These are phyloP conservation scores for Osedax fenrisi DNA, from an alignment of 2,888 invertebrate genomes.

Conservation along the genomic window DNA sequence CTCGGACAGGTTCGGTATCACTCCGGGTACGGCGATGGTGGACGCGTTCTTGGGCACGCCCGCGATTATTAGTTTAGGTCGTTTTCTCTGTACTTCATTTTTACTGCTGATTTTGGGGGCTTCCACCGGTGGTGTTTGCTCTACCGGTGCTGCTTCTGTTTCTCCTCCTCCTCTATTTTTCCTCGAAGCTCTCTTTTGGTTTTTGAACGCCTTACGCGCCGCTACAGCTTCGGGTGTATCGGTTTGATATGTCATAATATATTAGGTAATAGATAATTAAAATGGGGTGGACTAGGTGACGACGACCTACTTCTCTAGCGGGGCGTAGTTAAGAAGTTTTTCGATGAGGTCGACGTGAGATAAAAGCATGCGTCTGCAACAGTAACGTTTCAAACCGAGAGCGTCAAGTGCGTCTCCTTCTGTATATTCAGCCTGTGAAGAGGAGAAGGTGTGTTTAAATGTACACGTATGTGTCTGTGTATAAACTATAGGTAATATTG, in stretches of 20 bases:
- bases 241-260: neutral
- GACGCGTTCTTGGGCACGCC: neutral
- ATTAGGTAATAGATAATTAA: neutral
- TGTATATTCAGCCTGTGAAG: slow-evolving; percentile 71
- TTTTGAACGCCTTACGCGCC: neutral
- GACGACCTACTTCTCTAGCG: slow-evolving; percentile 59
- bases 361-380: slow-evolving; percentile 90
- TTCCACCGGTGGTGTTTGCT: no score
- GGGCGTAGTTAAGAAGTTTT: slow-evolving; percentile 95
- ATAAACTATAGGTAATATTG: no score
- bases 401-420: slow-evolving; percentile 82
- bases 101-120: no score
- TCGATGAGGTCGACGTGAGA: slow-evolving; percentile 99
- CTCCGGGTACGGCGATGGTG: neutral
- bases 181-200: no score
- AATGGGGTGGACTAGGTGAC: neutral
- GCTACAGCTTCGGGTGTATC: neutral
- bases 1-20: neutral
- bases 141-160: no score
- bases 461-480: no score
- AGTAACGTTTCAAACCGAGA: slow-evolving; percentile 76
- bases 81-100: neutral
- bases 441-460: no score
- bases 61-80: neutral
- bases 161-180: no score